Conservation (phyloP, 1,140 invertebrate species). For the Caerostris darwini region DNA sequence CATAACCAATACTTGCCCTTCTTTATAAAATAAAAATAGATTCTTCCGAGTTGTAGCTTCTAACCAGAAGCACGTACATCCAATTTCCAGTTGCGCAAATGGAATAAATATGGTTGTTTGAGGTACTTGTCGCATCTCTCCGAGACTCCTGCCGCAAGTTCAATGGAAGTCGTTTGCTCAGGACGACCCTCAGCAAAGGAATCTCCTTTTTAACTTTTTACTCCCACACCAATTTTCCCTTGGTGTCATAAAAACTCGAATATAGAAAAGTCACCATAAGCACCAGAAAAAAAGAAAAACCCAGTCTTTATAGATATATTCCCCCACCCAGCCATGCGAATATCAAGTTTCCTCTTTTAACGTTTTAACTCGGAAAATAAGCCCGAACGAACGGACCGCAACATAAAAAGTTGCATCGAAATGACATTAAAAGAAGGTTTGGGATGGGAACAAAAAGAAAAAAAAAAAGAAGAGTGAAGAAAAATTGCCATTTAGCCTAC, state of each 20-base stretch:
- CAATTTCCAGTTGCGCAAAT: background rate
- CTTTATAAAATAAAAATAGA: too few relatives aligned
- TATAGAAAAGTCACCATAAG: background rate
- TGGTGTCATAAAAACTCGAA: background rate
- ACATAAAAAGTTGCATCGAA: background rate
- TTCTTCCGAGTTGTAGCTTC: too few relatives aligned
- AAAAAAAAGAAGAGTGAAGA: background rate
- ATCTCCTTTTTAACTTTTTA: background rate
- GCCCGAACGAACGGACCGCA: background rate
- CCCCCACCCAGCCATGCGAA: background rate
- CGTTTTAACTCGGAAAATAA: slow-evolving; percentile 24
- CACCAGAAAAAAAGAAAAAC: background rate
- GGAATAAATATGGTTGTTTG: background rate
- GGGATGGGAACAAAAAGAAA: background rate
- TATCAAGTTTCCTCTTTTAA: slow-evolving; percentile 10
- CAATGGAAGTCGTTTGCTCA: background rate
- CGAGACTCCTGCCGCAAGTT: background rate
- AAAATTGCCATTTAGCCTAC: background rate
- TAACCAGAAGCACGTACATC: background rate
- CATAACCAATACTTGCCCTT: too few relatives aligned
- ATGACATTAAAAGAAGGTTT: slow-evolving; percentile 19
- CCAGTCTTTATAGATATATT: background rate
- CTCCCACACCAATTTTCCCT: background rate
- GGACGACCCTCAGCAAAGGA: background rate
- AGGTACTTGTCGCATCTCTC: background rate